Conservation (phyloP, 2,888 invertebrate genomes). For the Aporophyla lueneburgensis region DNA sequence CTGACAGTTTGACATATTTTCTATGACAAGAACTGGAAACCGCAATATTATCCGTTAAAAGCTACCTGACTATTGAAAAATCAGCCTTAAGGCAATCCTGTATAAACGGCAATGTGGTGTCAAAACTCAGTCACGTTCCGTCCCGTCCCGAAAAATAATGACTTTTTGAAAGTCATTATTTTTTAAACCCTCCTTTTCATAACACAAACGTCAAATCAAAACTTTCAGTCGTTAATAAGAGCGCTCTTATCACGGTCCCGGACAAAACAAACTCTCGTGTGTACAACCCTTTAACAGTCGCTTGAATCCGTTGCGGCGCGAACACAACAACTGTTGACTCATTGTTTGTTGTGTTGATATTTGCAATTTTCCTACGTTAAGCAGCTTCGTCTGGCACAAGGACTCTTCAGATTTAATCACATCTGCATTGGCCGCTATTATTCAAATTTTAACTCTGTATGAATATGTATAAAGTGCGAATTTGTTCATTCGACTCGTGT, state of each 20-base stretch:
- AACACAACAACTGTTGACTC: constrained; percentile 69
- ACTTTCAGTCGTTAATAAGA: constrained; percentile 39
- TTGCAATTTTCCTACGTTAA: constrained; percentile 69
- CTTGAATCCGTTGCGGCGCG: constrained; percentile 60
- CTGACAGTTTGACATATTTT: too few species aligned
- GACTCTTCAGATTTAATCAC: constrained; percentile 67
- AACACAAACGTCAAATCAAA: constrained; percentile 30
- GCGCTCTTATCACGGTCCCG: constrained; percentile 17
- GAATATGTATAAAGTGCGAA: constrained; percentile 48
- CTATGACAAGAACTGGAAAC: too few species aligned
- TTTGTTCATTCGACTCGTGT: constrained; percentile 43
- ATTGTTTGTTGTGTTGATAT: constrained; percentile 74
- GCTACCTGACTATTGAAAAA: too few species aligned
- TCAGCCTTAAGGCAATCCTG: background rate
- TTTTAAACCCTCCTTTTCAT: background rate
- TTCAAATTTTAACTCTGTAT: constrained; percentile 56
- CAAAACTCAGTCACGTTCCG: background rate
- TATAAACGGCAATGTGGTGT: background rate
- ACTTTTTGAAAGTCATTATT: background rate
- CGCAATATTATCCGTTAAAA: too few species aligned
- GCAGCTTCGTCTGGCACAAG: constrained; percentile 64
- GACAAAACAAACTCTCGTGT: constrained; percentile 40
- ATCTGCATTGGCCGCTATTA: constrained; percentile 57
- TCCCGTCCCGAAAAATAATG: too few species aligned
- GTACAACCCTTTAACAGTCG: constrained; percentile 47